A percentile compares a stretch with the other conserved stretches of the same genome.
phyloP scores from a whole-genome alignment of 2,113 vertebrate genomes.

The Stigmatopora argus region DNA sequence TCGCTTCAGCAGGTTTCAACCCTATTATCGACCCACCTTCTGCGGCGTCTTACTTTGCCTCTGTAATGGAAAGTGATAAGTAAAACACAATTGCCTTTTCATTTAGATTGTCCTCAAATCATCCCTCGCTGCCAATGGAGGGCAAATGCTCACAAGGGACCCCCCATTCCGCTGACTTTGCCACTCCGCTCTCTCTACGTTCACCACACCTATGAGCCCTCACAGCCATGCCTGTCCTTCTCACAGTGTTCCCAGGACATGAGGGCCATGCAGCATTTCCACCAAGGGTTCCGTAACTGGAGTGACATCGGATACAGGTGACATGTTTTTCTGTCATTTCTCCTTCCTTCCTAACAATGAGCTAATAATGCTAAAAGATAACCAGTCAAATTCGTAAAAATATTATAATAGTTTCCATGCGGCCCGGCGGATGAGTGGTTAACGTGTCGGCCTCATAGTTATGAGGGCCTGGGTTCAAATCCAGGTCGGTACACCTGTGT shows the following conservation, averaged over 20 bases:
- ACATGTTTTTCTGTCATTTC: background rate
- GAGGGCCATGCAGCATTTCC: conserved; percentile 83
- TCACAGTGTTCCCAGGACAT: conserved; percentile 67
- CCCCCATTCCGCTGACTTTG: conserved; percentile 53
- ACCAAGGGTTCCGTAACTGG: conserved; percentile 78
- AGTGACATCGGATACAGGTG: conserved; percentile 88
- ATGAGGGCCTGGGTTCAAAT: too few species aligned
- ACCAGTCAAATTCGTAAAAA: too few species aligned
- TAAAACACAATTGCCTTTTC: background rate
- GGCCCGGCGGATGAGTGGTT: too few species aligned
- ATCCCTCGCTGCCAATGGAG: conserved; percentile 84
- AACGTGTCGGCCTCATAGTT: too few species aligned
- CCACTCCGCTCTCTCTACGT: conserved; percentile 78
- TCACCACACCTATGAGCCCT: conserved; percentile 82
- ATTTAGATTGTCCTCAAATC: conserved; percentile 81
- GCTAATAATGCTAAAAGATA: background rate
- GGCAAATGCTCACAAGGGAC: conserved; percentile 67
- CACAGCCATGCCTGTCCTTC: conserved; percentile 74
- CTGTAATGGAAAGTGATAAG: background rate
- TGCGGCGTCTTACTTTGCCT: background rate
- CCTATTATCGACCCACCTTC: background rate
- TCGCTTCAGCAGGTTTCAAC: too few species aligned
- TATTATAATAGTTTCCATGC: too few species aligned
- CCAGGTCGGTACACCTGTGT: too few species aligned
- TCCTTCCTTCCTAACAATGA: background rate